These are phyloP conservation scores for Perca fluviatilis DNA, from an alignment of 2,113 vertebrate species.

Conservation along the genomic window DNA sequence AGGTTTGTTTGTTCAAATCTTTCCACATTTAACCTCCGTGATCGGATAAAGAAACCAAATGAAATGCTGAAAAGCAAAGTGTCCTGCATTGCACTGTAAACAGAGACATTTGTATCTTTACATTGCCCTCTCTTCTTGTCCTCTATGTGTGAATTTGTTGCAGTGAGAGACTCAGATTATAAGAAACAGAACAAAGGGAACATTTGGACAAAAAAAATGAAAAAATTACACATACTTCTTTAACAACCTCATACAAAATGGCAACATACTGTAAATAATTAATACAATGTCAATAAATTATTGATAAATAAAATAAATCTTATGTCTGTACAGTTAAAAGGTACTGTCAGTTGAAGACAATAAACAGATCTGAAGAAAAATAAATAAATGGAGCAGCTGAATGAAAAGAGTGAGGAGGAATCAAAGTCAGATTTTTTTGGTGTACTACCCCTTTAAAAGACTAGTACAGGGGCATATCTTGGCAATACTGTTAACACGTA, in stretches of 20 bases:
- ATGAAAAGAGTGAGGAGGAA: constrained; percentile 41
- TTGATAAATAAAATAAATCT: constrained; percentile 78
- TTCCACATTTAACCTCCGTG: background rate
- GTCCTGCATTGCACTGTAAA: background rate
- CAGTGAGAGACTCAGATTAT: constrained; percentile 47
- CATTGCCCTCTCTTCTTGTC: background rate
- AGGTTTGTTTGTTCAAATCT: background rate
- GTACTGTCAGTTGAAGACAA: constrained; percentile 53
- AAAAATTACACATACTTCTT: constrained; percentile 4
- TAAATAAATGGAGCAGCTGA: constrained; percentile 33
- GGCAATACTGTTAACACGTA: constrained; percentile 33
- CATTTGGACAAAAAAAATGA: constrained; percentile 40
- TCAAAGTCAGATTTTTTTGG: background rate
- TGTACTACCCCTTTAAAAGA: constrained; percentile 15
- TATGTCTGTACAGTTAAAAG: constrained; percentile 81
- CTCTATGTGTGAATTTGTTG: constrained; percentile 34
- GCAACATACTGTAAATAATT: constrained; percentile 56
- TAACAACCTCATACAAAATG: constrained; percentile 44
- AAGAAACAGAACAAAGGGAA: constrained; percentile 53
- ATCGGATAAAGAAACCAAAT: constrained; percentile 10
- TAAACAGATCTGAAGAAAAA: constrained; percentile 27
- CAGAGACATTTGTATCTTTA: constrained; percentile 1
- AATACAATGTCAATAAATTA: constrained; percentile 64
- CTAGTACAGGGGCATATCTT: constrained; percentile 46
- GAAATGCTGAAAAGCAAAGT: background rate